Conservation (phyloP, 1,140 invertebrate species). For the Hyphantria cunea region DNA sequence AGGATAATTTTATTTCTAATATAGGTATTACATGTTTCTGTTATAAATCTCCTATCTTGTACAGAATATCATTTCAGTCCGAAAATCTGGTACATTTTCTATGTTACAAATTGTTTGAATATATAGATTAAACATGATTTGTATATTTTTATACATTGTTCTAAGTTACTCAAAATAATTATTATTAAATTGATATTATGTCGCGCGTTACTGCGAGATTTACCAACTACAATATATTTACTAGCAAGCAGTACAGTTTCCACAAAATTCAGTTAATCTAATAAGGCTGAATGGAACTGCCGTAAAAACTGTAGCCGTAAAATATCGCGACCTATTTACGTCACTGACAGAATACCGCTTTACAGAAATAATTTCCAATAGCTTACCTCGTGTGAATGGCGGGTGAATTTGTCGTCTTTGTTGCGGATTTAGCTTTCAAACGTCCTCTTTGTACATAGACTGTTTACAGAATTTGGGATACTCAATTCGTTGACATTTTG, state of each 20-base stretch:
- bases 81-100: too few species aligned
- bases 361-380: conserved; percentile 65
- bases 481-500: not conserved
- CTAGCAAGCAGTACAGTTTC: too few species aligned
- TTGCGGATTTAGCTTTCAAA: conserved; percentile 38
- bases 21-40: too few species aligned
- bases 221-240: conserved; percentile 15
- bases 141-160: too few species aligned
- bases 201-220: too few species aligned
- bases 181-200: too few species aligned
- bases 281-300: conserved; percentile 28
- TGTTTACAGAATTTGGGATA: conserved; percentile 6
- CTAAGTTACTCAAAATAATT: too few species aligned
- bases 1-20: too few species aligned
- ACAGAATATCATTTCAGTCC: too few species aligned
- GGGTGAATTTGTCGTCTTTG: conserved; percentile 60
- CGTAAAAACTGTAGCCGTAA: conserved; percentile 53
- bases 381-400: conserved; percentile 51
- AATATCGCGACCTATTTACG: conserved; percentile 68
- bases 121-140: too few species aligned
- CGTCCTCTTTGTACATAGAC: conserved; percentile 11
- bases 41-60: too few species aligned
- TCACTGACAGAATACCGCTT: conserved; percentile 55
- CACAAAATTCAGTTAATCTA: conserved; percentile 2
- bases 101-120: too few species aligned